phyloP scores from a whole-genome alignment of 2,113 vertebrate genomes.

The Boulengeromyrus knoepffleri region DNA sequence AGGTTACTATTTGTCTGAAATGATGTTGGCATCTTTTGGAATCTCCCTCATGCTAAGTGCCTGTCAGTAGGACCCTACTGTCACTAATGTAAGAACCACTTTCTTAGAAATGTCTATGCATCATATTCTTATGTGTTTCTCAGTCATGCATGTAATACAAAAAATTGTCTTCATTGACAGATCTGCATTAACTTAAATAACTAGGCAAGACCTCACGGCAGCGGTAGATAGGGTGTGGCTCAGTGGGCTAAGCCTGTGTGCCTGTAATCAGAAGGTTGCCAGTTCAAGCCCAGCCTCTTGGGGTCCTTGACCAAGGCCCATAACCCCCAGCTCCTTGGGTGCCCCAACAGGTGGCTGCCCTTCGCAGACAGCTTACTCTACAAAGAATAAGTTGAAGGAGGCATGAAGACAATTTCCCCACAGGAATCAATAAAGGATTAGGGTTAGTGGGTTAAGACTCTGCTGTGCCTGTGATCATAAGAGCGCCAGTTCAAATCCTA shows the following conservation, averaged over 20 bases:
- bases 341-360: too few relatives aligned
- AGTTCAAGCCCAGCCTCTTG: too few relatives aligned
- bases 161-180: too few relatives aligned
- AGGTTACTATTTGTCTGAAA: background rate
- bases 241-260: background rate
- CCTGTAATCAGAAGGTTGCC: background rate
- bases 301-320: too few relatives aligned
- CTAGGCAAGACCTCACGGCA: background rate
- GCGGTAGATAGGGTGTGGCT: background rate
- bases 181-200: background rate
- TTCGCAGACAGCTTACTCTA: too few relatives aligned
- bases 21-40: background rate
- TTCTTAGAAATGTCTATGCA: background rate
- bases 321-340: too few relatives aligned
- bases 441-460: background rate
- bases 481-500: background rate
- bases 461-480: background rate
- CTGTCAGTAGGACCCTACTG: background rate
- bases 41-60: background rate
- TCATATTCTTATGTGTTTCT: background rate
- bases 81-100: background rate
- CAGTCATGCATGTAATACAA: background rate
- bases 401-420: too few relatives aligned
- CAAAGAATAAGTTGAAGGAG: too few relatives aligned
- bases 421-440: background rate